phyloP scores from a whole-genome alignment of 2,797 vertebrate species.

The Falco peregrinus region DNA sequence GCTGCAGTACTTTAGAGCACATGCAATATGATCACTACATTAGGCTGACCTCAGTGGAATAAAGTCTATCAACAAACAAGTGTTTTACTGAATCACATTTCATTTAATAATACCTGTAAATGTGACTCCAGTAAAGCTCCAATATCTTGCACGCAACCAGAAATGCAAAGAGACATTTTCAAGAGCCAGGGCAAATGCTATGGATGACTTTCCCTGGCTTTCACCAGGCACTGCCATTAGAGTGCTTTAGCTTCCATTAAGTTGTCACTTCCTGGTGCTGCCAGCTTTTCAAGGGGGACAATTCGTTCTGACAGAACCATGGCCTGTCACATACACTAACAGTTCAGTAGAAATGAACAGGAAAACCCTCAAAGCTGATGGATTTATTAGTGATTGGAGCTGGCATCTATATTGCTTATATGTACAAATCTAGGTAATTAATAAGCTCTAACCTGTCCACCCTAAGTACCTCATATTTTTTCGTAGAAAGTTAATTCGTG shows the following conservation, averaged over 20 bases:
- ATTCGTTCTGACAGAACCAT: slow-evolving; percentile 79
- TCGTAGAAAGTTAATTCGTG: neutral
- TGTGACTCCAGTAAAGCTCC: neutral
- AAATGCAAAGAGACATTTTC: slow-evolving; percentile 52
- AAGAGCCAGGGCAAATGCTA: slow-evolving; percentile 58
- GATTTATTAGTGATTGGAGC: slow-evolving; percentile 72
- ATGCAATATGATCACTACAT: accelerated
- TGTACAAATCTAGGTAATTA: slow-evolving; percentile 59
- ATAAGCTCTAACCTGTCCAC: slow-evolving; percentile 63
- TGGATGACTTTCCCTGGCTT: slow-evolving; percentile 52
- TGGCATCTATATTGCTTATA: slow-evolving; percentile 67
- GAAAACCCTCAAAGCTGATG: slow-evolving; percentile 74
- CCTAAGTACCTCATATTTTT: neutral
- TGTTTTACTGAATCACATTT: neutral
- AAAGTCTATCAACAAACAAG: neutral
- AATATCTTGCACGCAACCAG: neutral
- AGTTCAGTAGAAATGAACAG: slow-evolving; percentile 68
- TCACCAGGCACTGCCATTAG: slow-evolving; percentile 73
- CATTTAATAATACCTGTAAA: neutral
- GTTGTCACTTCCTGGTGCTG: slow-evolving; percentile 78
- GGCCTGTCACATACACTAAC: slow-evolving; percentile 77
- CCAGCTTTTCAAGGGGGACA: slow-evolving; percentile 65
- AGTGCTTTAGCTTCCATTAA: slow-evolving; percentile 79
- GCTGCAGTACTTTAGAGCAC: neutral
- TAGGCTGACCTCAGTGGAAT: neutral